Percentiles rank a stretch among this genome's conserved stretches.
Conservation (phyloP, 2,888 invertebrate species). For the Drosophila paracracens region DNA sequence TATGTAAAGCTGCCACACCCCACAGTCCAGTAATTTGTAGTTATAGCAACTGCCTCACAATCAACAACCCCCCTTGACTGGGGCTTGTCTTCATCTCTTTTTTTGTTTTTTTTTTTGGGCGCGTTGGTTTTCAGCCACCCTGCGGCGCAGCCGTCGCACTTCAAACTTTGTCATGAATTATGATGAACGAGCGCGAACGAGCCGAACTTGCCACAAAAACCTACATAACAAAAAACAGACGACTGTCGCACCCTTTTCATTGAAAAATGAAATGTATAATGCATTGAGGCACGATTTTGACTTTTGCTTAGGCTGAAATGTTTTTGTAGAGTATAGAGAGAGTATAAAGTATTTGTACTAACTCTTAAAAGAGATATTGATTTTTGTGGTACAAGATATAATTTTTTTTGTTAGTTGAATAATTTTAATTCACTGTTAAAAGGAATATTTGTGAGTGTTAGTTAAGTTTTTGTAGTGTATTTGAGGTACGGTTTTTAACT, state of each 20-base stretch:
- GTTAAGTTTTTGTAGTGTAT: conserved; percentile 16
- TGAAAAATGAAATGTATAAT: conserved; percentile 47
- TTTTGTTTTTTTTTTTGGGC: conserved; percentile 11
- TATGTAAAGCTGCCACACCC: conserved; percentile 42
- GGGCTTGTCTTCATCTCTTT: conserved; percentile 34
- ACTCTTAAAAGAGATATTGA: neutral
- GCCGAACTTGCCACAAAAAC: conserved; percentile 29
- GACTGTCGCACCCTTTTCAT: conserved; percentile 74
- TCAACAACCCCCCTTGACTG: neutral
- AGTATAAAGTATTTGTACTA: neutral
- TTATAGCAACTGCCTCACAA: conserved; percentile 57
- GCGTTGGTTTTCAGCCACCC: conserved; percentile 44
- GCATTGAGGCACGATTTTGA: conserved; percentile 26
- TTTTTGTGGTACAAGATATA: neutral
- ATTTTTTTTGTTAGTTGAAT: neutral
- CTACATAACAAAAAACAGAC: conserved; percentile 20
- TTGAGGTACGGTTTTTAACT: neutral
- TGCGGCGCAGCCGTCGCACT: conserved; percentile 72
- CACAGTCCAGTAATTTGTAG: conserved; percentile 72
- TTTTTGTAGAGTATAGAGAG: neutral
- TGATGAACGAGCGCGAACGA: conserved; percentile 71
- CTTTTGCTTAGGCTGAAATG: conserved; percentile 1
- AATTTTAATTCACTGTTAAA: neutral
- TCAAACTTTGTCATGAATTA: conserved; percentile 80
- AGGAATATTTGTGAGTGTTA: neutral